Evolutionary conservation across 2,797 vertebrate species (phyloP).

Genomic region (Pempheris klunzingeri): DNA sequence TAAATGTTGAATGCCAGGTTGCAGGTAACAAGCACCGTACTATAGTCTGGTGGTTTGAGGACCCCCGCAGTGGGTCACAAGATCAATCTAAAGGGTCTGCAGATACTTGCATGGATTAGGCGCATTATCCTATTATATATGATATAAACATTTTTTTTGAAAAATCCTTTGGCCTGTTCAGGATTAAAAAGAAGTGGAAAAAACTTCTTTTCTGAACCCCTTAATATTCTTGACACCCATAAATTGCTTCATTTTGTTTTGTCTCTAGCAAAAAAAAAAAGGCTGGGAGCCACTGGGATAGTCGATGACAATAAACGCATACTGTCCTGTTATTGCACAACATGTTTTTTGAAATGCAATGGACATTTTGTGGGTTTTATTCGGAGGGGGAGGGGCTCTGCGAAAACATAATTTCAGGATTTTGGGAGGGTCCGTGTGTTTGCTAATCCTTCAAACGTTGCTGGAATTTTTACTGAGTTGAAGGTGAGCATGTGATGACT

Average conservation of each 20-base stretch:
- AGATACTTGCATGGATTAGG: neutral
- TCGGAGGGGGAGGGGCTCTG: too few relatives aligned
- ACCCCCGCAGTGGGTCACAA: neutral
- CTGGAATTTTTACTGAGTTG: neutral
- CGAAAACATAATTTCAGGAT: constrained; percentile 10
- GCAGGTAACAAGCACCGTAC: neutral
- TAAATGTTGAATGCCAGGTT: constrained; percentile 6
- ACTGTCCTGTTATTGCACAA: neutral
- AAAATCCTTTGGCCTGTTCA: neutral
- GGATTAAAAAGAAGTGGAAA: neutral
- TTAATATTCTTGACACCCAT: constrained; percentile 1
- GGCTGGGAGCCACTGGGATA: neutral
- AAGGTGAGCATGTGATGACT: neutral
- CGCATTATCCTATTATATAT: neutral
- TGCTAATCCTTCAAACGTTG: neutral
- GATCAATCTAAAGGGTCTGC: neutral
- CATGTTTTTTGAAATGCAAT: neutral
- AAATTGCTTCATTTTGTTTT: neutral
- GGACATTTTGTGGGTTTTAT: constrained; percentile 7
- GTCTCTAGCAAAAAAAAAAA: constrained; percentile 6
- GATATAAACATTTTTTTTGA: neutral
- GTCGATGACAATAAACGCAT: neutral
- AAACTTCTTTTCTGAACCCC: neutral
- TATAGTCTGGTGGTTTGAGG: neutral
- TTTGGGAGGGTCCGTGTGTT: neutral